These are phyloP conservation scores for Hippasteria phrygiana DNA, from an alignment of 53 echinoderm and acorn worm species.

Conservation along the genomic window DNA sequence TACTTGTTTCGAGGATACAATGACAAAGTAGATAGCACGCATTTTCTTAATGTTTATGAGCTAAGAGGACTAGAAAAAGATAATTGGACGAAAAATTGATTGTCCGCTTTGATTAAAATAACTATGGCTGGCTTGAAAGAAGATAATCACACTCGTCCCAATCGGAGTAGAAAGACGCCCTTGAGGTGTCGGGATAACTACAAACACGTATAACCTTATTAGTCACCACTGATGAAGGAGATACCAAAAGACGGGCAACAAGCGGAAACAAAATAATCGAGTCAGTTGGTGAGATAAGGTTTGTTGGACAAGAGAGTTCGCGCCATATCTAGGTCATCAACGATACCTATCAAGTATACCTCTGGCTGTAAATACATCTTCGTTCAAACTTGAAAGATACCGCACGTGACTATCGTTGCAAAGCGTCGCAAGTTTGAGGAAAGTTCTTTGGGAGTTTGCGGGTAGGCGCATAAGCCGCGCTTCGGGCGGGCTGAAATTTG, in stretches of 20 bases:
- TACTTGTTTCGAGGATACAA: too few species aligned
- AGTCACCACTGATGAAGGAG: background rate
- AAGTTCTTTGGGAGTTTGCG: background rate
- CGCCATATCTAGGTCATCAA: background rate
- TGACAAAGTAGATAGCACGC: too few species aligned
- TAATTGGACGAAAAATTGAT: too few species aligned
- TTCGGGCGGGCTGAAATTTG: background rate
- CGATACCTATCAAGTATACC: background rate
- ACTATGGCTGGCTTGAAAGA: background rate
- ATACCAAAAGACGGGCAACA: background rate
- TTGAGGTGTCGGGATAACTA: background rate
- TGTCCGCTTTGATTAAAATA: too few species aligned
- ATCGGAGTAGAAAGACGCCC: background rate
- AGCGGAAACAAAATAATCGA: background rate
- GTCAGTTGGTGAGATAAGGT: background rate
- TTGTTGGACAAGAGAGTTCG: background rate
- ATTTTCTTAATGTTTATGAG: too few species aligned
- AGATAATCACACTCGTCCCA: background rate
- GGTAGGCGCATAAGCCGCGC: background rate
- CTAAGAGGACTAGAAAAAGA: too few species aligned
- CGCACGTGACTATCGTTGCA: background rate
- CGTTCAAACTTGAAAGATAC: background rate
- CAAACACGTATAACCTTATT: slow-evolving; percentile 19
- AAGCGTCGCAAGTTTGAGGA: background rate
- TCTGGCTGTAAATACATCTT: background rate